These are phyloP conservation scores for Brachyptera risi DNA, from an alignment of 2,888 invertebrate species.

Conservation along the genomic window DNA sequence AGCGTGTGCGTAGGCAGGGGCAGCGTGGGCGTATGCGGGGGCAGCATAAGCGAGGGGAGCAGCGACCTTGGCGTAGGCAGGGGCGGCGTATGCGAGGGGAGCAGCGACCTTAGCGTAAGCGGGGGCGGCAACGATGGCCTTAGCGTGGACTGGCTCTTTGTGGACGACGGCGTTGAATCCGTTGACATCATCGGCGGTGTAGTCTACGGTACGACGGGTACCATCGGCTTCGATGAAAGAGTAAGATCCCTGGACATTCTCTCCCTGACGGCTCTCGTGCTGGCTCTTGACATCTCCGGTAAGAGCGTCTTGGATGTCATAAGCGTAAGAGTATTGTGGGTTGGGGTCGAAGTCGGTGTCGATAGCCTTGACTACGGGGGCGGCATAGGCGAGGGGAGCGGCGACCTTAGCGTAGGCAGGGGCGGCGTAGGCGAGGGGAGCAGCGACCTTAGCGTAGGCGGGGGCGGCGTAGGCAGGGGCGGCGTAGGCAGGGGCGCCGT, in stretches of 20 bases:
- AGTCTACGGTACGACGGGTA: conserved; percentile 20
- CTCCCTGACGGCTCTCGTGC: conserved; percentile 19
- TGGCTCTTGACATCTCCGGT: conserved; percentile 22
- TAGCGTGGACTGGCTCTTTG: not conserved
- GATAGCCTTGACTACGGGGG: conserved; percentile 7
- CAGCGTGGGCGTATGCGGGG: conserved; percentile 6
- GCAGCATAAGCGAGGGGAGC: conserved; percentile 26
- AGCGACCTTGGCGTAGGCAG: conserved; percentile 20
- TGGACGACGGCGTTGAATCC: conserved; percentile 25
- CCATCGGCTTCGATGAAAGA: conserved; percentile 21
- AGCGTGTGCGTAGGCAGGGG: conserved; percentile 26
- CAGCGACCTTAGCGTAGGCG: conserved; percentile 24
- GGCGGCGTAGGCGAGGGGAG: conserved; percentile 19
- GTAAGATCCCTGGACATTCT: conserved; percentile 21
- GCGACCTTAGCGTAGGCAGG: conserved; percentile 1
- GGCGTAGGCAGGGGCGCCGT: conserved; percentile 23
- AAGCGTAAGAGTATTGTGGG: conserved; percentile 11
- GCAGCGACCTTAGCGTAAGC: conserved; percentile 25
- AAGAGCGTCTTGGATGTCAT: conserved; percentile 17
- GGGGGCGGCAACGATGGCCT: conserved; percentile 13
- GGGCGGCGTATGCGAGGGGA: conserved; percentile 8
- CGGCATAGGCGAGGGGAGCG: no score
- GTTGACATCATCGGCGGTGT: conserved; percentile 24
- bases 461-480: conserved; percentile 30
- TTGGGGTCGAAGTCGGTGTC: conserved; percentile 21